Conservation (phyloP, 2,797 vertebrate genomes). For the Hippopotamyrus pictus region DNA sequence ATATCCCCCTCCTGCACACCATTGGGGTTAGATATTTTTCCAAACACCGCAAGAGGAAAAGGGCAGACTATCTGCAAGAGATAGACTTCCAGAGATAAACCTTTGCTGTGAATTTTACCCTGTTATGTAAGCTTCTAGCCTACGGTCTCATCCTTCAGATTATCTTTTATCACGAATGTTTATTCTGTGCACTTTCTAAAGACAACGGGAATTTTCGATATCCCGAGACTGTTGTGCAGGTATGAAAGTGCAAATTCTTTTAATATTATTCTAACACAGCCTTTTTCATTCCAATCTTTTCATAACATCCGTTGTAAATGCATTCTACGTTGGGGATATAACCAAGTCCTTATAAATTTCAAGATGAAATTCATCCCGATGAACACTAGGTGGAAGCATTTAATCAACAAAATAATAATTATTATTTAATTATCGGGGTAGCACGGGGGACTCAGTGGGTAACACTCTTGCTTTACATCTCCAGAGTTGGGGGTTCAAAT, state of each 20-base stretch:
- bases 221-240: no score
- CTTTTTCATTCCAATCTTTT: neutral
- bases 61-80: neutral
- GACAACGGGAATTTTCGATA: neutral
- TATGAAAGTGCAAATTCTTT: no score
- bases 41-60: neutral
- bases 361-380: neutral
- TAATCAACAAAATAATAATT: neutral
- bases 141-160: neutral
- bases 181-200: neutral
- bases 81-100: neutral
- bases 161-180: neutral
- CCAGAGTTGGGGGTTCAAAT: neutral
- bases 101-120: neutral
- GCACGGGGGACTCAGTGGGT: neutral
- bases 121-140: neutral
- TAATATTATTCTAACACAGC: neutral
- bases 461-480: neutral
- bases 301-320: neutral
- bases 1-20: neutral
- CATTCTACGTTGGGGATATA: neutral
- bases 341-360: neutral
- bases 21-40: neutral
- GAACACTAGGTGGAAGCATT: constrained; percentile 15
- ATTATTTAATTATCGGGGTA: neutral